Evolutionary conservation across 2,888 invertebrate species (phyloP).

Genomic region (Imbricaverruca yamaguchii): DNA sequence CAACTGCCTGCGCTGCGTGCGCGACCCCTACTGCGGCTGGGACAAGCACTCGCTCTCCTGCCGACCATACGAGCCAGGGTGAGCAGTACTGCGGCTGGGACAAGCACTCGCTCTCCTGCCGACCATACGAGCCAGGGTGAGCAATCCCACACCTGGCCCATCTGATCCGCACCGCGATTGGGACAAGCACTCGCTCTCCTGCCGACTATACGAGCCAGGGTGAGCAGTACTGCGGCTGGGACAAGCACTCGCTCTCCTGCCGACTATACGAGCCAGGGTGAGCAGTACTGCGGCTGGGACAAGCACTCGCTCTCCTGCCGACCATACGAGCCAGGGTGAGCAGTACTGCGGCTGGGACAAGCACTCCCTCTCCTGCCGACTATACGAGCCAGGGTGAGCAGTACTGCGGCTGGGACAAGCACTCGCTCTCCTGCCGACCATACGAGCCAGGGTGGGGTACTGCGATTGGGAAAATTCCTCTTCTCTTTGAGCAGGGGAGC

Average conservation of each 20-base stretch:
- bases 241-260: slow-evolving; percentile 79
- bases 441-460: slow-evolving; percentile 48
- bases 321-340: slow-evolving; percentile 75
- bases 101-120: slow-evolving; percentile 77
- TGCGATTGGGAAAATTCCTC: slow-evolving; percentile 87
- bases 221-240: slow-evolving; percentile 60
- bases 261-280: slow-evolving; percentile 64
- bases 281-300: slow-evolving; percentile 65
- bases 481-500: slow-evolving; percentile 86
- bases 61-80: slow-evolving; percentile 44
- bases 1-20: slow-evolving; percentile 84
- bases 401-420: slow-evolving; percentile 86
- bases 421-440: slow-evolving; percentile 71
- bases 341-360: slow-evolving; percentile 28
- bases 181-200: slow-evolving; percentile 84
- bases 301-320: slow-evolving; percentile 80
- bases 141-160: no score
- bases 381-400: slow-evolving; percentile 72
- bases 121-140: slow-evolving; percentile 38
- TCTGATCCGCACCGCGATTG: no score
- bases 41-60: slow-evolving; percentile 83
- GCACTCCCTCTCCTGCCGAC: no score
- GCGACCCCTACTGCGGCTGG: slow-evolving; percentile 90
- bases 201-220: slow-evolving; percentile 69
- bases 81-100: slow-evolving; percentile 75